Evolutionary conservation across 2,113 vertebrate genomes (phyloP), one percentile per base, ranked within the genome.

Genomic region (Carassius carassius): DNA sequence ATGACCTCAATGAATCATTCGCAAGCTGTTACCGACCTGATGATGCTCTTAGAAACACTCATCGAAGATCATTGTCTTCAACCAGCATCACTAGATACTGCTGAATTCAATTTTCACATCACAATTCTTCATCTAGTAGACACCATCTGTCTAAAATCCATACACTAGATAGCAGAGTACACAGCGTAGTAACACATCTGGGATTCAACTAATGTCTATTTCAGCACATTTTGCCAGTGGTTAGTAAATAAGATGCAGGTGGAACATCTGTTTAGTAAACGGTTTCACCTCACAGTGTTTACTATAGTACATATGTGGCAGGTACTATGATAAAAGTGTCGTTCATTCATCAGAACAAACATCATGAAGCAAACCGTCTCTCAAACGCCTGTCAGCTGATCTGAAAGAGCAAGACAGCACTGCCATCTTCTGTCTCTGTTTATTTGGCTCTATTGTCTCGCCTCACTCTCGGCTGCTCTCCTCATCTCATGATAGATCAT

Each of bases 351-450:
- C 56, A 62, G 13, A 41, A 81, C 58, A 63, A 51, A 17, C 8
- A 19, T 65, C 58, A 65, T 49, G 60, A 80, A 44, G n/a, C 13
- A 67, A 12, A 23, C 13, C 25, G 4, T 49, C 72, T 54, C 62
- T 81, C 25, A 60, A 51, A 58, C 21, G 1, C 47, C 17, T 63
- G 10, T 37, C 56, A 35, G 69, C 25, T 85, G 25, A 80, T 84
- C 85, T 82, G 23, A 85, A 85, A 81, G 88, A 82, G 79, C 73
- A 85, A 89, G 77, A 69, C 88, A 87, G 84, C 88, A 89, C 84
- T 89, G 90, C 88, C 88, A 89, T 82, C 90, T 88, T 91, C 88
- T 89, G 90, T 87, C 84, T 49, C 67, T 74, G 63, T 63, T 81
- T 84, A 85, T 89, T 83, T 83, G 62, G 49, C 76, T 76, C 51